These are phyloP conservation scores for Melanophora roralis DNA, from an alignment of 2,888 invertebrate species.

Conservation along the genomic window DNA sequence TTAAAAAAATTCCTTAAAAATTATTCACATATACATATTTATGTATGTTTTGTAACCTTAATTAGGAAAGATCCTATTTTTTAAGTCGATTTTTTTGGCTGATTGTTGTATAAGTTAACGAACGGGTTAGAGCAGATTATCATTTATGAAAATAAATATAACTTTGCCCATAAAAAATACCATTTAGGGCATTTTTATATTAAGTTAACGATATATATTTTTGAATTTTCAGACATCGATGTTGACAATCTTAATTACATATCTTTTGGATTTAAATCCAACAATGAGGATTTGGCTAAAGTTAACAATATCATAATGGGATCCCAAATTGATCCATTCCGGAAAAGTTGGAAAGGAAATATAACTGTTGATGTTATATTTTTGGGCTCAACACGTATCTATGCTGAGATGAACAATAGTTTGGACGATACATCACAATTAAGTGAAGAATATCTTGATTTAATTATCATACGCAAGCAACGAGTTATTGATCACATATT, in stretches of 20 bases:
- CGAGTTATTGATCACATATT: conserved; percentile 86
- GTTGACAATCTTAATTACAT: conserved; percentile 50
- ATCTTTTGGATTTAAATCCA: conserved; percentile 67
- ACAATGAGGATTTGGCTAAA: conserved; percentile 66
- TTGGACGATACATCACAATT: conserved; percentile 64
- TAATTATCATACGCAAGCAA: conserved; percentile 81
- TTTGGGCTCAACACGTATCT: conserved; percentile 72
- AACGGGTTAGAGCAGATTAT: too few species aligned
- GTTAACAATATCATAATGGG: conserved; percentile 65
- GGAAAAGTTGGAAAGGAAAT: conserved; percentile 69
- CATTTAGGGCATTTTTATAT: too few species aligned
- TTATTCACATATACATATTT: too few species aligned
- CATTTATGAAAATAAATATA: too few species aligned
- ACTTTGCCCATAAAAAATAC: too few species aligned
- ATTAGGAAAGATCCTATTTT: too few species aligned
- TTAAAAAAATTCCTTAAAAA: too few species aligned
- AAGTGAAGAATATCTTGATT: conserved; percentile 71
- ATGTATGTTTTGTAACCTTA: too few species aligned
- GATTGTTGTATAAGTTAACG: too few species aligned
- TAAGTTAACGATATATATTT: too few species aligned
- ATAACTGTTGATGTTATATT: conserved; percentile 69
- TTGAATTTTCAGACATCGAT: conserved; percentile 62
- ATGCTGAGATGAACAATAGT: conserved; percentile 66
- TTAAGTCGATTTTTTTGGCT: too few species aligned
- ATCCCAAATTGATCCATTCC: conserved; percentile 58